phyloP scores from a whole-genome alignment of 2,797 vertebrate species.

The Scarus forsteni region DNA sequence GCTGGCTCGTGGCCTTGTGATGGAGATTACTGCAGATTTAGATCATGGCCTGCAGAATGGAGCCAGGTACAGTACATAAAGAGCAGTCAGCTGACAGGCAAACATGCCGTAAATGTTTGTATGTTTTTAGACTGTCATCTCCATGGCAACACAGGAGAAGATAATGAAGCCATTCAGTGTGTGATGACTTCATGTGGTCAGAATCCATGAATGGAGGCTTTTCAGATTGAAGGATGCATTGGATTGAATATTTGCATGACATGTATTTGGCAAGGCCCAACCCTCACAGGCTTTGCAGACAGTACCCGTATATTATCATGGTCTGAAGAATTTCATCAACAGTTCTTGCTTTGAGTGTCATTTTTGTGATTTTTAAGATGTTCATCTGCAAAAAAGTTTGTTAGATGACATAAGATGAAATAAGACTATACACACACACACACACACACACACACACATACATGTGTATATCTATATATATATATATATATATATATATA shows the following conservation, averaged over 20 bases:
- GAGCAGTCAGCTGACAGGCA: slow-evolving; percentile 60
- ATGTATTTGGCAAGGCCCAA: not conserved
- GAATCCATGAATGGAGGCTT: slow-evolving; percentile 1
- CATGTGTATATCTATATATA: too few relatives aligned
- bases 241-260: not conserved
- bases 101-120: slow-evolving; percentile 10
- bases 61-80: slow-evolving; percentile 54
- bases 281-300: not conserved
- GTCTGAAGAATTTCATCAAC: too few relatives aligned
- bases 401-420: too few relatives aligned
- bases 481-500: too few relatives aligned
- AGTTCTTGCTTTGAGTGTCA: too few relatives aligned
- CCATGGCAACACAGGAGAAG: slow-evolving; percentile 33
- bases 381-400: too few relatives aligned
- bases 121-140: slow-evolving; percentile 8
- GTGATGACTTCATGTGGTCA: slow-evolving; percentile 11
- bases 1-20: slow-evolving; percentile 61
- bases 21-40: slow-evolving; percentile 76
- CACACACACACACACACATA: too few relatives aligned
- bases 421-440: too few relatives aligned
- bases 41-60: slow-evolving; percentile 50
- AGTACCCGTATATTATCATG: not conserved
- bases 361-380: too few relatives aligned
- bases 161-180: slow-evolving; percentile 10
- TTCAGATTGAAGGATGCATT: not conserved